Evolutionary conservation across 2,797 vertebrate species (phyloP).

Genomic region (Pyrocephalus nanus): DNA sequence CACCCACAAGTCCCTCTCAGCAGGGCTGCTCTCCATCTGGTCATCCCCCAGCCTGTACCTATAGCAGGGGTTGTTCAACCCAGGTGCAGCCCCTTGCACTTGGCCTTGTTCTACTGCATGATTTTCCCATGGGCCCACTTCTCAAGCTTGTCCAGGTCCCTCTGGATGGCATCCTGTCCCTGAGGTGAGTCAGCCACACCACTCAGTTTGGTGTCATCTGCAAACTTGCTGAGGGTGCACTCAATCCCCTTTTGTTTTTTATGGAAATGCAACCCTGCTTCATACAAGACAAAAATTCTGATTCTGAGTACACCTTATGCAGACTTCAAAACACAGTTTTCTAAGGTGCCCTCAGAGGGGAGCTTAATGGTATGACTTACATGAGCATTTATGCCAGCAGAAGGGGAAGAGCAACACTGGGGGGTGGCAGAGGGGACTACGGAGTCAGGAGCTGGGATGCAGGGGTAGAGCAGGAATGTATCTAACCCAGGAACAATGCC

Average conservation of each 20-base stretch:
- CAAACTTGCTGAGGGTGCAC: neutral
- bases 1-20: accelerated
- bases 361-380: accelerated
- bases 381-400: neutral
- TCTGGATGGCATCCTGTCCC: neutral
- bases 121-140: neutral
- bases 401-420: neutral
- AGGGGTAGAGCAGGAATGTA: accelerated
- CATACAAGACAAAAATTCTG: neutral
- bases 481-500: neutral
- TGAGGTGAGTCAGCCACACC: neutral
- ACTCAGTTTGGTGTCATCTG: neutral
- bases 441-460: neutral
- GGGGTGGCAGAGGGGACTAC: neutral
- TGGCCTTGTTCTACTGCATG: neutral
- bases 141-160: neutral
- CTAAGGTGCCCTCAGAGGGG: neutral
- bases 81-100: neutral
- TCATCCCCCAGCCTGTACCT: neutral
- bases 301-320: neutral
- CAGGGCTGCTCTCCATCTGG: accelerated
- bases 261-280: neutral
- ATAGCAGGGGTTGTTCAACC: accelerated
- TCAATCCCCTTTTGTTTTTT: neutral
- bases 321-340: neutral